Evolutionary conservation across 2,797 vertebrate species (phyloP).

Genomic region (Psittacula derbiana): DNA sequence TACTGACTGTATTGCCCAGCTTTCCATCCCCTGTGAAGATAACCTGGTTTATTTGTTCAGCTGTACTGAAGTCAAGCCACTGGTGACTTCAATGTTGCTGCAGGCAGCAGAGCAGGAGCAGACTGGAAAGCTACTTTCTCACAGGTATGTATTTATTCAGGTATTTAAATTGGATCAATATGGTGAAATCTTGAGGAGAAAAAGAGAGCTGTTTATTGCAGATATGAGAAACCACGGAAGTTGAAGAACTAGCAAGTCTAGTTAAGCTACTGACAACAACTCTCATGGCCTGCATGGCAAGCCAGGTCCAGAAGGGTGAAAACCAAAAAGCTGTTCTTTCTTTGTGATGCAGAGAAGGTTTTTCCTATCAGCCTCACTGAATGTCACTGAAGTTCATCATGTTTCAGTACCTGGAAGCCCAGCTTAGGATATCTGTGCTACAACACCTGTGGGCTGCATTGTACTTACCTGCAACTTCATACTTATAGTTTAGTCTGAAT

Average conservation of each 20-base stretch:
- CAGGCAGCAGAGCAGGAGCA: not conserved
- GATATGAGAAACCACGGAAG: not conserved
- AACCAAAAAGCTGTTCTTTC: not conserved
- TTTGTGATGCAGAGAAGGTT: not conserved
- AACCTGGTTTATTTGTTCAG: not conserved
- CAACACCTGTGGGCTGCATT: rapidly evolving
- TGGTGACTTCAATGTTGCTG: not conserved
- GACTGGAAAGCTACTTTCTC: not conserved
- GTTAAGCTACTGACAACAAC: not conserved
- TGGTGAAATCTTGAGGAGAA: not conserved
- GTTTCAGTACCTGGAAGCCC: not conserved
- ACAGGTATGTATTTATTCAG: not conserved
- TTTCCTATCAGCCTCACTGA: not conserved
- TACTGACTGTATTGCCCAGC: not conserved
- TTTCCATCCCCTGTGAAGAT: not conserved
- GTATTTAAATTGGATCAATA: not conserved
- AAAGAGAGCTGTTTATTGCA: not conserved
- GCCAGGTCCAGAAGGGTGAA: not conserved
- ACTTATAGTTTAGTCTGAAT: not conserved
- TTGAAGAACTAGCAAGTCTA: not conserved
- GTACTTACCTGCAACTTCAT: not conserved
- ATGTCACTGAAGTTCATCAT: not conserved
- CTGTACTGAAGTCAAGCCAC: not conserved
- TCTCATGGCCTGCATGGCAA: not conserved
- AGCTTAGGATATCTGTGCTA: not conserved